phyloP scores from a whole-genome alignment of 2,888 invertebrate genomes.

The Drosophila niveifrons region DNA sequence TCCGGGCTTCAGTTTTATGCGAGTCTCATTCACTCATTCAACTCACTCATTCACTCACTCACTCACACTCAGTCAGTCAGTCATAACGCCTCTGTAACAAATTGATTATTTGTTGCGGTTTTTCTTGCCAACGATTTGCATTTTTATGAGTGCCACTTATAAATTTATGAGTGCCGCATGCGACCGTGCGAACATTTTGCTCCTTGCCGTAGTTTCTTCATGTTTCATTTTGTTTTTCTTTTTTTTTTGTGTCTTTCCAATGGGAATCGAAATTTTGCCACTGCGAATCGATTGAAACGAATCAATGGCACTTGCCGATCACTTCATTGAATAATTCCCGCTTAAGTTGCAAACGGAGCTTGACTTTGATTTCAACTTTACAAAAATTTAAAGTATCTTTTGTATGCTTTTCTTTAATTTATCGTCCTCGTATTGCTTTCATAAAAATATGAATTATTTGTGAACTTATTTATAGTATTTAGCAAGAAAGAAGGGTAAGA shows the following conservation, averaged over 20 bases:
- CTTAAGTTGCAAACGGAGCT: background rate
- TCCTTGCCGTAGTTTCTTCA: constrained; percentile 17
- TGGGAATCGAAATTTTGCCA: background rate
- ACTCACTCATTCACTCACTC: too few species aligned
- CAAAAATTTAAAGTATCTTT: background rate
- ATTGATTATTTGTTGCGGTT: constrained; percentile 78
- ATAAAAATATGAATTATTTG: too few species aligned
- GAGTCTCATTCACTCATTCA: background rate
- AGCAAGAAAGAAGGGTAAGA: too few species aligned
- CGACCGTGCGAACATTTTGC: constrained; percentile 70
- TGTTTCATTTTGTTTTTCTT: constrained; percentile 11
- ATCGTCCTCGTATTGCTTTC: too few species aligned
- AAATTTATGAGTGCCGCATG: constrained; percentile 73
- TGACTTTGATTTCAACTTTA: background rate
- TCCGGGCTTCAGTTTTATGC: constrained; percentile 30
- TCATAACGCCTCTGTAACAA: constrained; percentile 76
- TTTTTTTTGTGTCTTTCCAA: background rate
- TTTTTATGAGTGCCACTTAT: constrained; percentile 75
- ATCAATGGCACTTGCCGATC: background rate
- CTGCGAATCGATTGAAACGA: background rate
- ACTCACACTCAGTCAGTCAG: too few species aligned
- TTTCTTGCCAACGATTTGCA: constrained; percentile 58
- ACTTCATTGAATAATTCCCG: background rate
- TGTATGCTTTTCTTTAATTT: too few species aligned
- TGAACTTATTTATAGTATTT: too few species aligned